Percentiles rank a stretch among this genome's conserved stretches.
Evolutionary conservation across 92 coral and sea anemone species (phyloP).

Genomic region (Desmophyllum pertusum): DNA sequence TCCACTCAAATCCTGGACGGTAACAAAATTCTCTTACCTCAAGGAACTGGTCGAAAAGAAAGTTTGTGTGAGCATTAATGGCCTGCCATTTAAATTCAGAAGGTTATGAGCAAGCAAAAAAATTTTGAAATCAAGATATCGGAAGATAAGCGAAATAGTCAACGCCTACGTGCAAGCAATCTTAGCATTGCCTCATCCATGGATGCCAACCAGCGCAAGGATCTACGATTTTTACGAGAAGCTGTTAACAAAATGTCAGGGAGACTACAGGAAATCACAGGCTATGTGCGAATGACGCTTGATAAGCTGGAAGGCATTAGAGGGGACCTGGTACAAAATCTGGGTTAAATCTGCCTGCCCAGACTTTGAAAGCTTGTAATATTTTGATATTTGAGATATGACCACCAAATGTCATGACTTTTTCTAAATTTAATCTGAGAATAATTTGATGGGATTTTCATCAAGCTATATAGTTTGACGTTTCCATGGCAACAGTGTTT

Average conservation of each 20-base stretch:
- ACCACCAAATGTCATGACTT: no score
- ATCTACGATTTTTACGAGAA: slow-evolving; percentile 63
- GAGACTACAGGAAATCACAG: slow-evolving; percentile 60
- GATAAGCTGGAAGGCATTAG: slow-evolving; percentile 71
- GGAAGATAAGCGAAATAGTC: slow-evolving; percentile 70
- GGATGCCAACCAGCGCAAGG: slow-evolving; percentile 63
- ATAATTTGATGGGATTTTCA: no score
- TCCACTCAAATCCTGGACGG: slow-evolving; percentile 47
- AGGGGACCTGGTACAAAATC: slow-evolving; percentile 67
- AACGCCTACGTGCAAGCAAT: slow-evolving; percentile 62
- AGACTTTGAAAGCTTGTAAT: no score
- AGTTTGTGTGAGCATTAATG: slow-evolving; percentile 44
- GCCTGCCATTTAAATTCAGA: slow-evolving; percentile 55
- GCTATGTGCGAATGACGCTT: slow-evolving; percentile 60
- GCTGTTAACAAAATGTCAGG: slow-evolving; percentile 62
- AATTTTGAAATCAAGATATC: slow-evolving; percentile 58
- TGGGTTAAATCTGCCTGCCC: no score
- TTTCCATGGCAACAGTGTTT: no score
- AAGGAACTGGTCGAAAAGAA: slow-evolving; percentile 48
- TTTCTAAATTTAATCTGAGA: no score
- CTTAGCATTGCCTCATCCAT: slow-evolving; percentile 62
- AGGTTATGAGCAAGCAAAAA: slow-evolving; percentile 65
- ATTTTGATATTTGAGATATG: no score
- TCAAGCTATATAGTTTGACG: no score
- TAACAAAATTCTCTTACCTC: slow-evolving; percentile 61